A percentile compares a stretch with the other conserved stretches of the same genome.
Evolutionary conservation across 1,140 invertebrate genomes (phyloP).

Genomic region (Luehdorfia chinensis): DNA sequence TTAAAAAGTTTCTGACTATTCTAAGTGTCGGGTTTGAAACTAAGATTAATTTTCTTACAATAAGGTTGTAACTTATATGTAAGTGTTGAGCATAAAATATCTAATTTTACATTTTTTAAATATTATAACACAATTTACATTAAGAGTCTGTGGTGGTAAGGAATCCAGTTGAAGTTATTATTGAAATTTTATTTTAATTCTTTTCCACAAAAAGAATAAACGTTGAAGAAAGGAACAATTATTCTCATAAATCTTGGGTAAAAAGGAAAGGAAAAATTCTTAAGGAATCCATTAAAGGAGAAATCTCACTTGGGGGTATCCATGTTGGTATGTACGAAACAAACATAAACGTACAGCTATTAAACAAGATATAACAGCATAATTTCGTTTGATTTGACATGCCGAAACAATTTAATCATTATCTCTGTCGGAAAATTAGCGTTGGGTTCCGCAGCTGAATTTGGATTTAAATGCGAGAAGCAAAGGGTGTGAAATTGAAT

Average conservation of each 20-base stretch:
- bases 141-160: too few relatives aligned
- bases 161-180: too few relatives aligned
- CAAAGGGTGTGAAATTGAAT: constrained; percentile 34
- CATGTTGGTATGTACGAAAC: constrained; percentile 51
- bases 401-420: constrained; percentile 76
- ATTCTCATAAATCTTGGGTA: not conserved
- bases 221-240: constrained; percentile 5
- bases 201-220: too few relatives aligned
- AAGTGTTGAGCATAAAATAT: too few relatives aligned
- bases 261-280: constrained; percentile 17
- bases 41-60: too few relatives aligned
- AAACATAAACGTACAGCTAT: constrained; percentile 60
- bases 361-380: constrained; percentile 75
- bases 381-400: constrained; percentile 76
- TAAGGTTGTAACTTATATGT: too few relatives aligned
- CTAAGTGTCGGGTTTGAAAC: too few relatives aligned
- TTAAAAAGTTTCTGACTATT: too few relatives aligned
- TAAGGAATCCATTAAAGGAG: constrained; percentile 40
- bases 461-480: constrained; percentile 23
- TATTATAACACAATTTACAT: too few relatives aligned
- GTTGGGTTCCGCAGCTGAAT: constrained; percentile 14
- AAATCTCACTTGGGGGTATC: constrained; percentile 54
- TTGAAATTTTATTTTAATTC: too few relatives aligned
- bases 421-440: constrained; percentile 66
- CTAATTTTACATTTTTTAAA: too few relatives aligned